phyloP scores from a whole-genome alignment of 2,888 invertebrate species.

The Sphaeridia pumilis region DNA sequence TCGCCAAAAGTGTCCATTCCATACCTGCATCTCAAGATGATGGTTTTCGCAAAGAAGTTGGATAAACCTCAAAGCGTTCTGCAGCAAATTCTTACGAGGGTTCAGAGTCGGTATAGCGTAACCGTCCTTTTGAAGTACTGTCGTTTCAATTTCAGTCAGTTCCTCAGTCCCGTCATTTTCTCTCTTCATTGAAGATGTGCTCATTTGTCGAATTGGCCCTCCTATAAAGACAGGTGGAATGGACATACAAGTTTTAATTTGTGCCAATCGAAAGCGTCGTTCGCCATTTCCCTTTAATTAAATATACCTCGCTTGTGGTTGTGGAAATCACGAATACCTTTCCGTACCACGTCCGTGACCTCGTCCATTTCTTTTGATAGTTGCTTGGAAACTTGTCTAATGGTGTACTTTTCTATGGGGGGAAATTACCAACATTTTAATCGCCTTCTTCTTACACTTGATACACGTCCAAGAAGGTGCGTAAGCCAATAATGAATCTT shows the following conservation, averaged over 20 bases:
- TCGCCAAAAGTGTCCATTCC: too few species aligned
- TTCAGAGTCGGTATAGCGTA: slow-evolving; percentile 35
- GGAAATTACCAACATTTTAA: too few species aligned
- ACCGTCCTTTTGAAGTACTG: slow-evolving; percentile 34
- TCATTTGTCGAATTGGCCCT: not conserved
- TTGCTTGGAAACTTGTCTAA: slow-evolving; percentile 31
- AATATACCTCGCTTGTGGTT: not conserved
- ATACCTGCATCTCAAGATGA: slow-evolving; percentile 72
- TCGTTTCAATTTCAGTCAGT: slow-evolving; percentile 35
- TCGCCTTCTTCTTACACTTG: too few species aligned
- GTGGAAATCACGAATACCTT: slow-evolving; percentile 19
- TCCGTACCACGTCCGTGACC: slow-evolving; percentile 17
- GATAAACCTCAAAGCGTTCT: slow-evolving; percentile 60
- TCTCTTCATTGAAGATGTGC: slow-evolving; percentile 1
- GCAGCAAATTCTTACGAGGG: slow-evolving; percentile 33
- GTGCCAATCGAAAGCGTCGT: too few species aligned
- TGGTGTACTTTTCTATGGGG: slow-evolving; percentile 33
- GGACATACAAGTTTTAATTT: not conserved
- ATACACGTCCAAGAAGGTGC: too few species aligned
- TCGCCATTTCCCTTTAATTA: too few species aligned
- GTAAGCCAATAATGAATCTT: too few species aligned
- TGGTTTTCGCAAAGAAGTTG: slow-evolving; percentile 99
- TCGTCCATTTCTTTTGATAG: slow-evolving; percentile 33
- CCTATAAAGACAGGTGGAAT: not conserved
- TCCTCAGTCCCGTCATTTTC: slow-evolving; percentile 29